phyloP scores from a whole-genome alignment of 2,888 invertebrate species.

The Seladonia tumulorum region DNA sequence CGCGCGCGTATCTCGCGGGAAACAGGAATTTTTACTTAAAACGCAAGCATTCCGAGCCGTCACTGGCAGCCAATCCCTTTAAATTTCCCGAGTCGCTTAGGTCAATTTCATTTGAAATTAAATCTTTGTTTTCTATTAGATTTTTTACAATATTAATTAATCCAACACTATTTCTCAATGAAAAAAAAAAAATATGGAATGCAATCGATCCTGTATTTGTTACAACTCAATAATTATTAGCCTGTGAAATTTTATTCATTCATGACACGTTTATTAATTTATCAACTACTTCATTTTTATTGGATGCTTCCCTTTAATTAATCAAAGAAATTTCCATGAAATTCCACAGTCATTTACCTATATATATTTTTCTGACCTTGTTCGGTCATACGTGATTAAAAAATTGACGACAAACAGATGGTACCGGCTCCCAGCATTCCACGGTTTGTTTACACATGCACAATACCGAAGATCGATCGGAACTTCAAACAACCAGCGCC shows the following conservation, averaged over 20 bases:
- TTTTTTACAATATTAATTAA: background rate
- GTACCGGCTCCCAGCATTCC: background rate
- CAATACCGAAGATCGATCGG: background rate
- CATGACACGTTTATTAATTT: no score
- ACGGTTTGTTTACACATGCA: background rate
- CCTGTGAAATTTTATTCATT: no score
- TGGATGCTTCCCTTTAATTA: background rate
- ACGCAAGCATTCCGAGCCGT: background rate
- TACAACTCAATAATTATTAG: background rate
- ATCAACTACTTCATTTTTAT: no score
- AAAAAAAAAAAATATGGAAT: no score
- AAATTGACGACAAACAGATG: background rate
- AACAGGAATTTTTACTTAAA: constrained; percentile 8
- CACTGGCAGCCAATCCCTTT: background rate
- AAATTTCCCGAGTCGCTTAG: background rate
- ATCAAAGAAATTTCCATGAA: background rate
- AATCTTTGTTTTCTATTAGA: background rate
- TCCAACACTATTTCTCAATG: no score
- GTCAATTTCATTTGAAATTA: background rate
- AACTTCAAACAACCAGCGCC: background rate
- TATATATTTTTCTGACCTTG: background rate
- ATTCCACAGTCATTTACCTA: background rate
- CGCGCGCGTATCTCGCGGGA: constrained; percentile 1
- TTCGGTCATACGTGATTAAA: background rate
- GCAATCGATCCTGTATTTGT: no score